Percentiles rank a stretch among this genome's conserved stretches.
These are phyloP conservation scores for Gouania willdenowi DNA, from an alignment of 2,797 vertebrate species.

Conservation along the genomic window DNA sequence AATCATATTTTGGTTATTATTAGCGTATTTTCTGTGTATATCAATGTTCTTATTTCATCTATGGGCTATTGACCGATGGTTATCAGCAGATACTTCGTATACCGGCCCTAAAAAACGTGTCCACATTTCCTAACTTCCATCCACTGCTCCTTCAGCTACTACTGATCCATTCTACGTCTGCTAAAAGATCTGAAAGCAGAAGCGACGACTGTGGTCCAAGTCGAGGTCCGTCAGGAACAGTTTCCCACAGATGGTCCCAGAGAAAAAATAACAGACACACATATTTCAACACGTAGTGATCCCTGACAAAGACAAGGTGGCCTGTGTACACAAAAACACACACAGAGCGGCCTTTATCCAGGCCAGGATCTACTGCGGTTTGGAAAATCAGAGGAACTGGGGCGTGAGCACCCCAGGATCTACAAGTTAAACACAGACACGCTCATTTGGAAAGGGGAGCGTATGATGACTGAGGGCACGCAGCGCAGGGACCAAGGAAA, in stretches of 20 bases:
- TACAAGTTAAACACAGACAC: slow-evolving; percentile 64
- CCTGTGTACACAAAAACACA: slow-evolving; percentile 27
- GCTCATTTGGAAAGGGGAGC: slow-evolving; percentile 46
- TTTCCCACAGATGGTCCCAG: slow-evolving; percentile 51
- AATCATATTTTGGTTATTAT: too few species aligned
- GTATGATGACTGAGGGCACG: slow-evolving; percentile 3
- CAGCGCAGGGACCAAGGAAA: slow-evolving; percentile 17
- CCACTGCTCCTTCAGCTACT: slow-evolving; percentile 18
- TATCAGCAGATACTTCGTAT: too few species aligned
- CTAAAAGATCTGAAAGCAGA: slow-evolving; percentile 6
- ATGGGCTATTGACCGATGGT: too few species aligned
- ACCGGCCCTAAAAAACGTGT: too few species aligned
- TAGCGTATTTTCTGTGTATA: neutral
- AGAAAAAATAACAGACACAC: slow-evolving; percentile 17
- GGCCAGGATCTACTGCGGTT: slow-evolving; percentile 49
- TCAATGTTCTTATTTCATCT: too few species aligned
- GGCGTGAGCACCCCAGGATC: slow-evolving; percentile 53
- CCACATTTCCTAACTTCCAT: slow-evolving; percentile 2
- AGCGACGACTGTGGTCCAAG: slow-evolving; percentile 13
- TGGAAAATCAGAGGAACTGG: slow-evolving; percentile 52
- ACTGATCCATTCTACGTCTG: too few species aligned
- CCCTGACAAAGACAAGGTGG: slow-evolving; percentile 48
- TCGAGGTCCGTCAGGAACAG: slow-evolving; percentile 46
- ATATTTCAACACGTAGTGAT: slow-evolving; percentile 48
- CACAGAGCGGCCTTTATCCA: slow-evolving; percentile 52